Evolutionary conservation across 2,113 vertebrate genomes (phyloP).

Genomic region (Leiothrix lutea): DNA sequence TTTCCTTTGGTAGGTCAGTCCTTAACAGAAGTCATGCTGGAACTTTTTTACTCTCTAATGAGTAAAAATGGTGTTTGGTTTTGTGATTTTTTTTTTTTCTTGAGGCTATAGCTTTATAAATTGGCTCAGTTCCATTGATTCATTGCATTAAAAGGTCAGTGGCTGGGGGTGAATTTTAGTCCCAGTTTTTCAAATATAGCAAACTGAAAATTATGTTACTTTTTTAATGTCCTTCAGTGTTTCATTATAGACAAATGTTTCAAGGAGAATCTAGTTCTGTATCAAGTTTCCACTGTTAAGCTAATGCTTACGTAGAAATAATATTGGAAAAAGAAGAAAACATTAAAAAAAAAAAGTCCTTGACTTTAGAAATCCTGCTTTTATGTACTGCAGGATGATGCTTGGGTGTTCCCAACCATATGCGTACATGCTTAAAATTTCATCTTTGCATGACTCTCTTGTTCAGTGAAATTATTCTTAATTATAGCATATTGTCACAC

Average conservation of each 20-base stretch:
- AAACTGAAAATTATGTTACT: neutral
- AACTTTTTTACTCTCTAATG: neutral
- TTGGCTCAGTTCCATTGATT: neutral
- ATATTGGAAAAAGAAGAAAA: neutral
- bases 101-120: neutral
- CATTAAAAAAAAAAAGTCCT: neutral
- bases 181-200: neutral
- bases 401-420: neutral
- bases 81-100: neutral
- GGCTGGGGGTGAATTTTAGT: neutral
- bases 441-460: neutral
- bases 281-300: neutral
- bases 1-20: neutral
- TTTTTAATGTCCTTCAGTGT: neutral
- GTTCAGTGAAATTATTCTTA: neutral
- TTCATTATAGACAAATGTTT: neutral
- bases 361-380: neutral
- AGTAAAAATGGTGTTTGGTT: neutral
- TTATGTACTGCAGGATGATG: neutral
- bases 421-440: neutral
- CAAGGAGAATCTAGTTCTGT: neutral
- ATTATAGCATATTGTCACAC: neutral
- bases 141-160: neutral
- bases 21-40: neutral
- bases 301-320: neutral